These are phyloP conservation scores for Drosophila setifemur DNA, from an alignment of 1,140 invertebrate genomes.

Conservation along the genomic window DNA sequence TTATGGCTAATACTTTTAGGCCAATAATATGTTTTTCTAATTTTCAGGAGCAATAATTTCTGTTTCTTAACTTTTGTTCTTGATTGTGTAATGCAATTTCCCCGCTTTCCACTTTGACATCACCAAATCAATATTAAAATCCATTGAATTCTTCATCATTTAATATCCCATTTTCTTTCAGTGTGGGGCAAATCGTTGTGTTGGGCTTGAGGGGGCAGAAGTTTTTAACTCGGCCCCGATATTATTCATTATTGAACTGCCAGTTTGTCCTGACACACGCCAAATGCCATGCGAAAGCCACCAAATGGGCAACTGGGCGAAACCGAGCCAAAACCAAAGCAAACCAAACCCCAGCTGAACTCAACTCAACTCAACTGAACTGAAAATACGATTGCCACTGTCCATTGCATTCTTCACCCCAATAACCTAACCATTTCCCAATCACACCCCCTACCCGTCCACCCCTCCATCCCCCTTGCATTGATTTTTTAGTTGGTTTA, in stretches of 20 bases:
- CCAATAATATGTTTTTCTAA: too few species aligned
- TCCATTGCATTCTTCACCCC: neutral
- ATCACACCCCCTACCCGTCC: neutral
- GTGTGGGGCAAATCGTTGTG: neutral
- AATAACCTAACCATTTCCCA: too few species aligned
- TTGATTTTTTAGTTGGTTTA: conserved; percentile 61
- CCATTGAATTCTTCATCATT: too few species aligned
- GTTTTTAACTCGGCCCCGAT: conserved; percentile 73
- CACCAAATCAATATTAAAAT: too few species aligned
- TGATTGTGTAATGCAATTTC: too few species aligned
- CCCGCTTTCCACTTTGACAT: too few species aligned
- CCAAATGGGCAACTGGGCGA: conserved; percentile 26
- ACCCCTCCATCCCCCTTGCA: conserved; percentile 8
- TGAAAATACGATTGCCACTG: conserved; percentile 48
- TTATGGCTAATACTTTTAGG: too few species aligned
- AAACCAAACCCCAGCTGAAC: conserved; percentile 8
- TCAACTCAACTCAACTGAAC: conserved; percentile 30
- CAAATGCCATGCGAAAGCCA: conserved; percentile 56
- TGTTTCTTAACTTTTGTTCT: too few species aligned
- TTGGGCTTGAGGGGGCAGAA: conserved; percentile 12
- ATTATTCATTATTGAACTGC: conserved; percentile 80
- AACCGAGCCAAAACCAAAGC: conserved; percentile 16
- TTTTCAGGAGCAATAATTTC: too few species aligned
- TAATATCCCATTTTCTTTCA: too few species aligned
- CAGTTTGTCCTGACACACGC: conserved; percentile 73